phyloP scores from a whole-genome alignment of 2,888 invertebrate species.

The Thereva nobilitata region DNA sequence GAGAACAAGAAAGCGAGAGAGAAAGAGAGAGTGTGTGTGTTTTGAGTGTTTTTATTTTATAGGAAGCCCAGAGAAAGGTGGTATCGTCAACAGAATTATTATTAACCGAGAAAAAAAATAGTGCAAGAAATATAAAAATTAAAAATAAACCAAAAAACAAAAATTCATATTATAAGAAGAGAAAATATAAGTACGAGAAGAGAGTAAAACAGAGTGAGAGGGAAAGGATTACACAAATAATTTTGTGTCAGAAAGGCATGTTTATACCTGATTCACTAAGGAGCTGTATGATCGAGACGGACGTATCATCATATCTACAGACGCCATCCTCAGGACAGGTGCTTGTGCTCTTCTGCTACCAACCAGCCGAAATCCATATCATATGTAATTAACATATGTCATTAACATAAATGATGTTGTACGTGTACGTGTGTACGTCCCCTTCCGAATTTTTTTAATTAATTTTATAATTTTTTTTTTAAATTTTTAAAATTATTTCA shows the following conservation, averaged over 20 bases:
- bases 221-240: neutral
- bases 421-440: slow-evolving; percentile 47
- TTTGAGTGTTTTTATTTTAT: too few species aligned
- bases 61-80: too few species aligned
- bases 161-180: too few species aligned
- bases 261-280: slow-evolving; percentile 91
- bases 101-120: too few species aligned
- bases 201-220: neutral
- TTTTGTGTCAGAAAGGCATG: slow-evolving; percentile 61
- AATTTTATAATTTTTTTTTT: slow-evolving; percentile 26
- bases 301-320: slow-evolving; percentile 92
- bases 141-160: too few species aligned
- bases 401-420: slow-evolving; percentile 50
- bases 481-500: too few species aligned
- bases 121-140: too few species aligned
- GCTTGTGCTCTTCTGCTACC: slow-evolving; percentile 52
- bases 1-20: too few species aligned
- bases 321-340: slow-evolving; percentile 95
- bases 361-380: slow-evolving; percentile 51
- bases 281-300: slow-evolving; percentile 95
- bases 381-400: slow-evolving; percentile 52
- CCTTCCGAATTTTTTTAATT: slow-evolving; percentile 34
- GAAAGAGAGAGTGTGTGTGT: too few species aligned
- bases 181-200: neutral
- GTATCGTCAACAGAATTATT: too few species aligned